Evolutionary conservation across 2,113 vertebrate genomes (phyloP), one percentile per base, ranked within the genome.

Genomic region (Cebidichthys violaceus): DNA sequence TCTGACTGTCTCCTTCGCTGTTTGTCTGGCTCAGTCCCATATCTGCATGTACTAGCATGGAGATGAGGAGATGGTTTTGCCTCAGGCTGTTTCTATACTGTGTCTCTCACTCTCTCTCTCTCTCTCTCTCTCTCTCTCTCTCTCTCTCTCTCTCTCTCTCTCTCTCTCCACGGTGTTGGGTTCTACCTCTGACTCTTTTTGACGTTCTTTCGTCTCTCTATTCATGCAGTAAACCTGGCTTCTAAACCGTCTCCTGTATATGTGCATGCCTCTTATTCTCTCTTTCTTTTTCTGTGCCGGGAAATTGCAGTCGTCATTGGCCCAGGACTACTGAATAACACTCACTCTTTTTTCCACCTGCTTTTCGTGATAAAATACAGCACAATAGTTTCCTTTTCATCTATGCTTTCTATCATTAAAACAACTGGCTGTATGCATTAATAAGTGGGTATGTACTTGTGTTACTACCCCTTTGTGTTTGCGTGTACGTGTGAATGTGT

Each of bases 11-110:
- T 82, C 66, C 57, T 35, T 82, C 74, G 45, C 64, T 82, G 55
- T 77, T 79, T 84, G 72, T 77, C 85, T 91, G 67, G 57, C 81
- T 85, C 50, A 0, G 70, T 86, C 62, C 67, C 71, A 82, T 76
- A 80, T 86, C 81, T 77, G 47, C 37, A 59, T 66, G 77, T 86
- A 61, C 69, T 70, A 54, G 67, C 75, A 83, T 75, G 37, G 77
- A 85, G 75, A 88, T 86, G 70, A 86, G 73, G 82, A 69, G 71
- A 88, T 83, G 67, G 64, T 79, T 83, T 85, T 73, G 89, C 89
- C 82, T 69, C 66, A 39, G 83, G 89, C 80, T 84, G 17, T 86
- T 88, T 78, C 76, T 80, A 81, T 88, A 83, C 70, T 9, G 1
- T 70, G 27, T 35, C 29, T 74, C n/a, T 50, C 24, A 76, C 45